phyloP scores from a whole-genome alignment of 2,113 vertebrate species.

The Cettia cetti region DNA sequence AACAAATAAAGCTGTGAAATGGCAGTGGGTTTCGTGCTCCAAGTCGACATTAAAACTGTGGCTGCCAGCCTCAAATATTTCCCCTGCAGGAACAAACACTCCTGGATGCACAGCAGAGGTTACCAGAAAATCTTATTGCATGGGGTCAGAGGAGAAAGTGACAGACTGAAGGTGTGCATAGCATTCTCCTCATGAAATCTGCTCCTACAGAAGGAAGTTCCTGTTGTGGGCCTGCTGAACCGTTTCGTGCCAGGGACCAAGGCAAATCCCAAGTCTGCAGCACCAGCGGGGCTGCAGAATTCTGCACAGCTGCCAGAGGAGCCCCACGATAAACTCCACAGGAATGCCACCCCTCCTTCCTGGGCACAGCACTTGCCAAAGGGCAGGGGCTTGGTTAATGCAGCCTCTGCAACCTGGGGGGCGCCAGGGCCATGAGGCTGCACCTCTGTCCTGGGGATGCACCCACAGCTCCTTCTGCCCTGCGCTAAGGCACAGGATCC shows the following conservation, averaged over 20 bases:
- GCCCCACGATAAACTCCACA: rapidly evolving
- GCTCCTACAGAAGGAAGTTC: rapidly evolving
- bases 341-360: rapidly evolving
- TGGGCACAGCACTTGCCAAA: neutral
- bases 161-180: rapidly evolving
- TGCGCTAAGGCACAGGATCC: rapidly evolving
- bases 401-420: neutral
- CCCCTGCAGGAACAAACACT: neutral
- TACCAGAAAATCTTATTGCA: neutral
- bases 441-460: neutral
- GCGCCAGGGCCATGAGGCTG: neutral
- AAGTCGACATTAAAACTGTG: neutral
- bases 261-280: neutral
- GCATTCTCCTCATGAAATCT: neutral
- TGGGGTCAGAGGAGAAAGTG: neutral
- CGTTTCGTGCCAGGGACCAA: neutral
- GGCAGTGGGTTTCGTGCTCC: neutral
- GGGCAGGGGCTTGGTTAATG: neutral
- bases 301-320: neutral
- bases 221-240: neutral
- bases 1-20: neutral
- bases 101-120: rapidly evolving
- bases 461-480: neutral
- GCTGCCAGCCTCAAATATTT: neutral
- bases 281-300: no score